These are phyloP conservation scores for Malaclemys terrapin DNA, from an alignment of 2,113 vertebrate species.

Conservation along the genomic window DNA sequence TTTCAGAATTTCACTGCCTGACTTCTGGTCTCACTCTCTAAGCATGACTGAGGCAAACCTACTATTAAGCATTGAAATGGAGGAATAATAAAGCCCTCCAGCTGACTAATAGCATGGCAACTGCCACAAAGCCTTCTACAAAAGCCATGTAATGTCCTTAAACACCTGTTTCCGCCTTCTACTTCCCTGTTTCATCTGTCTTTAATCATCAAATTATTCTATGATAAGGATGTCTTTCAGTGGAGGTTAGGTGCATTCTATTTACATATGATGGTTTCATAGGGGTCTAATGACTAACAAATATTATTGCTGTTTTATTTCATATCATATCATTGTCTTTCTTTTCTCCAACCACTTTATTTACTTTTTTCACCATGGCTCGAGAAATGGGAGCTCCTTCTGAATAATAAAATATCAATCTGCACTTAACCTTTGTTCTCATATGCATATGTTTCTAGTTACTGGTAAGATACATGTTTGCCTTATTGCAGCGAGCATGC, in stretches of 20 bases:
- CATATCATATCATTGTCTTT: background rate
- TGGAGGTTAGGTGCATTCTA: conserved; percentile 27
- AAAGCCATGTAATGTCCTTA: conserved; percentile 1
- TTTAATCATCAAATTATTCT: conserved; percentile 33
- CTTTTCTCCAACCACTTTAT: background rate
- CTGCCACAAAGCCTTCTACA: background rate
- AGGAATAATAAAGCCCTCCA: conserved; percentile 32
- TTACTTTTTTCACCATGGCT: rapidly evolving
- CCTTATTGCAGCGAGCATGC: rapidly evolving
- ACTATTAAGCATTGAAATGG: conserved; percentile 10
- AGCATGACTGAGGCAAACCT: conserved; percentile 15
- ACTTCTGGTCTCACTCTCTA: background rate
- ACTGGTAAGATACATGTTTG: rapidly evolving
- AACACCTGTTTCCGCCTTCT: conserved; percentile 27
- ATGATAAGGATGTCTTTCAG: conserved; percentile 28
- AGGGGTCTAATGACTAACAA: background rate
- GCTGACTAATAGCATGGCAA: conserved; percentile 32
- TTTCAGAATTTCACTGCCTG: background rate
- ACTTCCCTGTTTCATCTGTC: conserved; percentile 26
- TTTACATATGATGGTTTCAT: background rate
- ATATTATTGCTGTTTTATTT: background rate
- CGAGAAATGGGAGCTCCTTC: background rate
- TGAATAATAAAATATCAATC: background rate
- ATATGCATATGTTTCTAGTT: background rate
- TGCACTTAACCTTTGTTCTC: background rate